These are phyloP conservation scores for Todus mexicanus DNA, from an alignment of 2,797 vertebrate genomes.

Conservation along the genomic window DNA sequence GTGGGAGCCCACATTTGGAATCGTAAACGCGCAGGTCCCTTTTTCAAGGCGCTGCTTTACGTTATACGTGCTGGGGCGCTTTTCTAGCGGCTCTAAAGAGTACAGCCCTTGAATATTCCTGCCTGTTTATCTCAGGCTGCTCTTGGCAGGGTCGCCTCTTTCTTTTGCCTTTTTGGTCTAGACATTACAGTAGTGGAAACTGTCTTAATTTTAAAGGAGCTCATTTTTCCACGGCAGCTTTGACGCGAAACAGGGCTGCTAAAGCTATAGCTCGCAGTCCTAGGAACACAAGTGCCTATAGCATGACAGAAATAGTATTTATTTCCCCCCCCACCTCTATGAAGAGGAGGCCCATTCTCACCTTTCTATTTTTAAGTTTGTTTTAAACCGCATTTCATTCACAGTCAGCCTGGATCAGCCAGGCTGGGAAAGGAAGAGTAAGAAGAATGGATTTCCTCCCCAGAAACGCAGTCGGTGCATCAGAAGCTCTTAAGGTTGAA, in stretches of 20 bases:
- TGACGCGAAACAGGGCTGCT: slow-evolving; percentile 37
- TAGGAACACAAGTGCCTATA: background rate
- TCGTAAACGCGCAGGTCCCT: background rate
- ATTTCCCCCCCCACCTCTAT: background rate
- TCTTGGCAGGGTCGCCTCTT: slow-evolving; percentile 20
- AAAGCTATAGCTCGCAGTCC: background rate
- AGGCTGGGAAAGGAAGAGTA: background rate
- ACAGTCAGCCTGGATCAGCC: background rate
- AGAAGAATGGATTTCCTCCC: background rate
- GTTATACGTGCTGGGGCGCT: background rate
- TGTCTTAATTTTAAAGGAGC: background rate
- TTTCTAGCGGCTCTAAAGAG: background rate
- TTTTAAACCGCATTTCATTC: background rate
- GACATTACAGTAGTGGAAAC: slow-evolving; percentile 42
- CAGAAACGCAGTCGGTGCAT: background rate
- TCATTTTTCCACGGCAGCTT: background rate
- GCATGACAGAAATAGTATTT: background rate
- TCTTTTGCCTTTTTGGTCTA: slow-evolving; percentile 37
- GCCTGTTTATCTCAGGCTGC: background rate
- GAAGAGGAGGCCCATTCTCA: background rate
- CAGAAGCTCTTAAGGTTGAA: background rate
- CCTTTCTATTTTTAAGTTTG: slow-evolving; percentile 29
- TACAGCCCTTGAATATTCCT: background rate
- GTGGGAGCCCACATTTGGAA: background rate
- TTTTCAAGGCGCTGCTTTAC: background rate